phyloP scores from a whole-genome alignment of 2,888 invertebrate genomes.

The Magallana nippona region DNA sequence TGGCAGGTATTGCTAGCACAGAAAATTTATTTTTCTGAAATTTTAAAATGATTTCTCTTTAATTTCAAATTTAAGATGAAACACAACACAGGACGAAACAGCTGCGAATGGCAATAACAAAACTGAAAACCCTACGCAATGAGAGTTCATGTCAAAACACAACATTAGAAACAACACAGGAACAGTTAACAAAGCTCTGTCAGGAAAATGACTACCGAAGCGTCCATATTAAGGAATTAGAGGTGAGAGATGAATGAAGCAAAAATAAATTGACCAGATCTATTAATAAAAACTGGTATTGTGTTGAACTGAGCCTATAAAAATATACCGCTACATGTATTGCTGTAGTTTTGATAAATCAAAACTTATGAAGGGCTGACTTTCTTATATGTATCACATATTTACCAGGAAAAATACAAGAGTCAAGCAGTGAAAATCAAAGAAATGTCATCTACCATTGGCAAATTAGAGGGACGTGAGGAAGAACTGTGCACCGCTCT shows the following conservation, averaged over 20 bases:
- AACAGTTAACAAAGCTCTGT: constrained; percentile 59
- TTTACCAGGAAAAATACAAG: constrained; percentile 64
- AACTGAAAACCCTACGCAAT: constrained; percentile 62
- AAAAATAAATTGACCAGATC: background rate
- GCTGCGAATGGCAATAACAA: constrained; percentile 58
- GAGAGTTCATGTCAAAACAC: constrained; percentile 59
- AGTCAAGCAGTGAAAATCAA: constrained; percentile 61
- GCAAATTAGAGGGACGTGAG: constrained; percentile 70
- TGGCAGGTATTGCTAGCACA: too few species aligned
- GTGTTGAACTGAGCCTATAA: too few species aligned
- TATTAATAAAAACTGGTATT: background rate
- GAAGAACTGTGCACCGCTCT: constrained; percentile 70
- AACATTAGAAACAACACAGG: constrained; percentile 66
- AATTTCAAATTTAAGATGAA: constrained; percentile 56
- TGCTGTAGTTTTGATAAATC: too few species aligned
- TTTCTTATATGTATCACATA: background rate
- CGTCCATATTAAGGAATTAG: constrained; percentile 59
- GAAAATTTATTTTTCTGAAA: background rate
- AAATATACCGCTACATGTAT: too few species aligned
- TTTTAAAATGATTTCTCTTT: background rate
- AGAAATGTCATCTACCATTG: constrained; percentile 64
- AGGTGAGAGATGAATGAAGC: constrained; percentile 46
- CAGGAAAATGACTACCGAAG: constrained; percentile 62
- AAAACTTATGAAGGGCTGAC: too few species aligned
- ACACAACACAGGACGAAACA: constrained; percentile 64